These are phyloP conservation scores for Hephaestus fuliginosus DNA, from an alignment of 2,797 vertebrate species.

Conservation along the genomic window DNA sequence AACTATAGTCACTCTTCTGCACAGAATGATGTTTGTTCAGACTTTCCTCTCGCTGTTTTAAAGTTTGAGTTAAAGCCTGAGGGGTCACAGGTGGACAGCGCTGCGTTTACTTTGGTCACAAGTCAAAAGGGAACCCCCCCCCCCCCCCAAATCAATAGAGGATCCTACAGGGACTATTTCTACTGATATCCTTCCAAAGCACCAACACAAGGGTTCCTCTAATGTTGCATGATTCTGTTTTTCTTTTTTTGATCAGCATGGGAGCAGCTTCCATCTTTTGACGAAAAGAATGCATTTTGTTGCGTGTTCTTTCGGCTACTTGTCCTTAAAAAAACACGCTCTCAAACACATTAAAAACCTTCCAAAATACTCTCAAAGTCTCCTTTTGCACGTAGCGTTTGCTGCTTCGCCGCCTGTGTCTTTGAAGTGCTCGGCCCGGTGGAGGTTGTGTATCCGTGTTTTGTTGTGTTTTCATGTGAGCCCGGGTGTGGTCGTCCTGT, in stretches of 20 bases:
- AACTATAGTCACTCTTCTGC: too few species aligned
- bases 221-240: slow-evolving; percentile 12
- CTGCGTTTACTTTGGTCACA: neutral
- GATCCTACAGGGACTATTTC: slow-evolving; percentile 6
- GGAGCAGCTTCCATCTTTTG: slow-evolving; percentile 52
- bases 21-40: neutral
- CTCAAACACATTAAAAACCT: slow-evolving; percentile 21
- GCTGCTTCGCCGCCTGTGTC: slow-evolving; percentile 4
- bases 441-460: slow-evolving; percentile 67
- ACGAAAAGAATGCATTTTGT: neutral
- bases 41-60: neutral
- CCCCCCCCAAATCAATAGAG: neutral
- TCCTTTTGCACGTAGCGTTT: slow-evolving; percentile 42
- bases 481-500: slow-evolving; percentile 75
- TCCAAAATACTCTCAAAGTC: slow-evolving; percentile 7
- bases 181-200: slow-evolving; percentile 44
- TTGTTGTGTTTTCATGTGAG: slow-evolving; percentile 60
- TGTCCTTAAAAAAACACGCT: slow-evolving; percentile 7
- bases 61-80: too few species aligned
- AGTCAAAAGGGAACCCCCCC: neutral
- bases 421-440: slow-evolving; percentile 58
- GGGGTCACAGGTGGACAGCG: neutral
- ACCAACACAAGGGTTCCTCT: neutral
- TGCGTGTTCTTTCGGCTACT: slow-evolving; percentile 16
- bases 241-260: slow-evolving; percentile 28